Base-by-base conservation (phyloP, 2,888 invertebrate genomes). In the Aethes cnicana region DNA sequence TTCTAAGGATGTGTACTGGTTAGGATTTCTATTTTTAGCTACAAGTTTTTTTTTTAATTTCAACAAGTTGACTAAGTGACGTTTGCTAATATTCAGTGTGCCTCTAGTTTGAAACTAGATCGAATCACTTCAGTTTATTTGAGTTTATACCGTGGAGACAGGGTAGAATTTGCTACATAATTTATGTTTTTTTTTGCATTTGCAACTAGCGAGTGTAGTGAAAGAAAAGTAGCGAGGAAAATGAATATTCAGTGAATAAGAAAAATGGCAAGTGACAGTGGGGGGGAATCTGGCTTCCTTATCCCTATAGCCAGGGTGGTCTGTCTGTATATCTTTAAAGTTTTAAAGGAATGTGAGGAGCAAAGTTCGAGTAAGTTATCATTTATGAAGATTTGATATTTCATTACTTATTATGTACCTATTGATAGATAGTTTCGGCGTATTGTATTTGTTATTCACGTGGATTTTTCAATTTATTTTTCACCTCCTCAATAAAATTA, bases 241-340 rank as follows among this genome's bases (percentile, higher is more conserved):
- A n/a, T n/a, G n/a, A n/a, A 9, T 35, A 23, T 46, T 25, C 14
- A 28, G 28, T 35, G 33, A 33, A 1, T n/a, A 21, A 18, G 14
- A 5, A 63, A 47, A 49, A 85, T 86, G 86, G 57, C 83, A 2
- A 70, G 66, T 47, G 80, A 84, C n/a, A 84, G 79, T 64, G 82
- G 73, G 11, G 79, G 84, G 9, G 33, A 47, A 8, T 9, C 9
- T 26, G 47, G 54, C 1, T 17, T 76, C 5, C 36, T 86, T 30
- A 50, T 83, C 47, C 70, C 78, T 1, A 28, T 73, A 7, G 81
- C 74, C 3, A 83, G 63, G 64, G 39, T 70, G 1, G 42, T 85
- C 2, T 74, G 67, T 56, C 56, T 66, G 18, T 81, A 81, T 55
- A 59, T 86, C 9, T 54, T 70, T 18, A 74, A 74, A 59, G 60